Evolutionary conservation across 1,140 invertebrate species (phyloP), one percentile per base, ranked within the genome.

Genomic region (Dysdera silvatica): DNA sequence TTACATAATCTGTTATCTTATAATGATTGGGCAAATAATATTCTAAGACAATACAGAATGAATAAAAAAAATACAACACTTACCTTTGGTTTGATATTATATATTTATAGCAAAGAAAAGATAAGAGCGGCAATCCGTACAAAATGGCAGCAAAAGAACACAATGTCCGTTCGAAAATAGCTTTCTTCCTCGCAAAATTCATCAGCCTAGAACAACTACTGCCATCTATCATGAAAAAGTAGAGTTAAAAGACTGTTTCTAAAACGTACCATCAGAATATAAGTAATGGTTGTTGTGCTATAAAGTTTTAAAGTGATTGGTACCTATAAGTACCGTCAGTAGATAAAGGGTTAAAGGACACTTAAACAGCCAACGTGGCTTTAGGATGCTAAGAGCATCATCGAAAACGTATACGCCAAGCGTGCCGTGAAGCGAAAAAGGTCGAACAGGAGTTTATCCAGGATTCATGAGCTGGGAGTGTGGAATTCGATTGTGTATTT

Each of bases 301-400:
- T 51, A 29, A 51, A 51, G 48, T 51, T 51, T 51, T 51, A 51
- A 51, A 51, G 48, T 51, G 48, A 51, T 51, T 51, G 48, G 48
- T 31, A 51, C 48, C 33, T 51, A 51, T n/a, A 51, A 51, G 48
- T 49, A 49, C 47, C 47, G 47, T 24, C 47, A 49, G 47, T 49
- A 49, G 43, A 45, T 45, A 45, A 45, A 10, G 43, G 43, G 43
- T 45, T 45, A 45, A 18, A n/a, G n/a, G n/a, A n/a, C n/a, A n/a
- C n/a, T n/a, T n/a, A n/a, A n/a, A n/a, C n/a, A n/a, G n/a, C n/a
- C n/a, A n/a, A n/a, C n/a, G n/a, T n/a, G n/a, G n/a, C n/a, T n/a
- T n/a, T n/a, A n/a, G n/a, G n/a, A n/a, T n/a, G n/a, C n/a, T n/a
- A n/a, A n/a, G n/a, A n/a, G n/a, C n/a, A n/a, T n/a, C n/a, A n/a